These are phyloP conservation scores for Dolomedes plantarius DNA, from an alignment of 2,888 invertebrate genomes.

Conservation along the genomic window DNA sequence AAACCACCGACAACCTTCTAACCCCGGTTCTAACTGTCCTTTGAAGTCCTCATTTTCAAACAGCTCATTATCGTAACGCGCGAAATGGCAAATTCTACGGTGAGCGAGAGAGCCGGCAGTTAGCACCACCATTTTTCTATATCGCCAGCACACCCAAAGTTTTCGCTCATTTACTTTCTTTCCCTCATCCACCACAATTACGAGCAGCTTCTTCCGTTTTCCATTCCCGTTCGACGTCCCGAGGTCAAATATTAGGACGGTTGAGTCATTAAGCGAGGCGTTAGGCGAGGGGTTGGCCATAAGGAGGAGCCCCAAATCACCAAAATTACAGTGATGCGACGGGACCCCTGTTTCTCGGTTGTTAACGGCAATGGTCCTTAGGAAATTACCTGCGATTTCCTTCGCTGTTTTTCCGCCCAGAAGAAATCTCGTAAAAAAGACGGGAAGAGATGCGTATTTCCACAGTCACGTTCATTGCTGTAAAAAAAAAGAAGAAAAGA, in stretches of 20 bases:
- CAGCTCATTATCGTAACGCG: too few relatives aligned
- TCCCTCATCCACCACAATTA: slow-evolving; percentile 23
- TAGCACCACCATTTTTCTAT: slow-evolving; percentile 12
- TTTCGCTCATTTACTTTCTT: not conserved
- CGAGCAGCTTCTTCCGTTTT: slow-evolving; percentile 39
- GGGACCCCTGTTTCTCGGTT: slow-evolving; percentile 21
- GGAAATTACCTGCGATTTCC: slow-evolving; percentile 38
- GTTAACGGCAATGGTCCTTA: slow-evolving; percentile 22
- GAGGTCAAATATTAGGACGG: slow-evolving; percentile 44
- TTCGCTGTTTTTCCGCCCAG: not conserved
- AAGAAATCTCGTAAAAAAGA: too few relatives aligned
- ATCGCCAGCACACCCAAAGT: slow-evolving; percentile 6
- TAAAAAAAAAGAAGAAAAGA: too few relatives aligned
- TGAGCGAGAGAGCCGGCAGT: slow-evolving; percentile 30
- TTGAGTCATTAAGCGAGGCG: slow-evolving; percentile 27
- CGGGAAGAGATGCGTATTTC: too few relatives aligned
- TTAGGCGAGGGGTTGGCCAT: slow-evolving; percentile 54
- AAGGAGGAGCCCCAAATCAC: slow-evolving; percentile 61
- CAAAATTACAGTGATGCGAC: slow-evolving; percentile 65
- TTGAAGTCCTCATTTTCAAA: too few relatives aligned
- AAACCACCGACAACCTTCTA: too few relatives aligned
- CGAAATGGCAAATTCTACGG: too few relatives aligned
- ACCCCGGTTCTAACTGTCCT: too few relatives aligned
- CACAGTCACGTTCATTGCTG: too few relatives aligned
- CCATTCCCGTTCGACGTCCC: slow-evolving; percentile 12